Evolutionary conservation across 2,888 invertebrate species (phyloP), one percentile per base, ranked within the genome.

Genomic region (Orchesellides sinensis): DNA sequence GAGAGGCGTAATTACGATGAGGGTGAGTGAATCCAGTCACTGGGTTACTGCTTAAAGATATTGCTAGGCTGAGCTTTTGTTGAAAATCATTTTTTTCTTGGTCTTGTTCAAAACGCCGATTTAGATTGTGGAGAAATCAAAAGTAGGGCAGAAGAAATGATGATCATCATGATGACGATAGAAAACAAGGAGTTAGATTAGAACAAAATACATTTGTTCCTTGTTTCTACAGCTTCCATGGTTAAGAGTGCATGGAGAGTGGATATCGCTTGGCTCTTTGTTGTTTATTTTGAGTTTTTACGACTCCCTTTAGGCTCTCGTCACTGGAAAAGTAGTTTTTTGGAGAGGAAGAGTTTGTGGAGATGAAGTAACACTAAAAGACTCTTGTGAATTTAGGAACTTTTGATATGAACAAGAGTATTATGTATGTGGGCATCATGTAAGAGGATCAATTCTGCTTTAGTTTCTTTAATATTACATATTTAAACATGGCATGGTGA

Each of bases 111-210:
- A 81, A 81, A 74, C 61, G 73, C 74, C 81, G 81, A 81, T 66
- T 81, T 81, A 68, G 74, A 74, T 74, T 23, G 73, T 72, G 61
- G 61, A 68, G 73, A 80, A 81, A 81, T 81, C 81, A 81, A 81
- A 81, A 68, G 81, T 81, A 81, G 81, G 81, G 73, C 81, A 81
- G 66, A 80, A 80, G 70, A 69, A 70, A 69, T 72, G 80, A 80
- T 72, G 45, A 74, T 81, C 65, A 72, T 72, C 52, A 79, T 40
- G 40, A 40, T 40, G 40, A 40, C n/a, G 40, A 40, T 40, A 40
- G 14, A 40, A 40, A 74, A 65, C 40, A 29, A 59, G 59, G n/a
- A 52, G 65, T 52, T 35, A 54, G 75, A 75, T 75, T 66, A 75
- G 45, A 65, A 35, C 66, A 66, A 75, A 75, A 75, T 45, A 27